Evolutionary conservation across 2,113 vertebrate species (phyloP), one percentile per base, ranked within the genome.

Genomic region (Sigmodon hispidus): DNA sequence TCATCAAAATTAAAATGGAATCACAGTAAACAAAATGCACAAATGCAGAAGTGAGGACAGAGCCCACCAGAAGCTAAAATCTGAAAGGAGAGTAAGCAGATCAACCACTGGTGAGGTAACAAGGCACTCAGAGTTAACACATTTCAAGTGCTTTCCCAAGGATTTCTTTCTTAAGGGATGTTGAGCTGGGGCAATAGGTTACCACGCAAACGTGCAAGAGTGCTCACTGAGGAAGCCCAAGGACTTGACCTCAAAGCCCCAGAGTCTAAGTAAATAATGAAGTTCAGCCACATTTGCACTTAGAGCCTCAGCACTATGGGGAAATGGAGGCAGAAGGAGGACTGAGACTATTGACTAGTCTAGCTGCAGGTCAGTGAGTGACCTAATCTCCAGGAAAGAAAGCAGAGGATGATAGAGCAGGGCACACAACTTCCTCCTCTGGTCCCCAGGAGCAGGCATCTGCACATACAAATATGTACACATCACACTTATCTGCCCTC

Each of bases 1-100:
- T 52, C 45, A 6, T 19, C 65, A 77, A 89, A 89, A 81, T 57
- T 59, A 76, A 94, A 96, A 94, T 65, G 22, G 11, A 92, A 52
- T 3, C 65, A 85, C 4, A 43, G 17, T 1, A 22, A 9, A 67
- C 6, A 65, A 36, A 81, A n/a, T 34, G 24, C 31, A 73, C 10
- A 87, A 76, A 89, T 52, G 57, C 36, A 55, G 24, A n/a, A n/a
- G n/a, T n/a, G n/a, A n/a, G n/a, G n/a, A n/a, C n/a, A n/a, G n/a
- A n/a, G n/a, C n/a, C n/a, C n/a, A n/a, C n/a, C n/a, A n/a, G n/a
- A 36, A 9, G 29, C 87, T 90, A 80, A 19, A 81, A 55, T 81
- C 21, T 70, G 89, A 80, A 21, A 95, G 19, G 13, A 96, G 36
- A 3, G 5, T 59, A 0, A 40, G 21, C 40, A 5, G 69, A 59